Conservation (phyloP, 1,140 invertebrate species). For the Papilio polyxenes region DNA sequence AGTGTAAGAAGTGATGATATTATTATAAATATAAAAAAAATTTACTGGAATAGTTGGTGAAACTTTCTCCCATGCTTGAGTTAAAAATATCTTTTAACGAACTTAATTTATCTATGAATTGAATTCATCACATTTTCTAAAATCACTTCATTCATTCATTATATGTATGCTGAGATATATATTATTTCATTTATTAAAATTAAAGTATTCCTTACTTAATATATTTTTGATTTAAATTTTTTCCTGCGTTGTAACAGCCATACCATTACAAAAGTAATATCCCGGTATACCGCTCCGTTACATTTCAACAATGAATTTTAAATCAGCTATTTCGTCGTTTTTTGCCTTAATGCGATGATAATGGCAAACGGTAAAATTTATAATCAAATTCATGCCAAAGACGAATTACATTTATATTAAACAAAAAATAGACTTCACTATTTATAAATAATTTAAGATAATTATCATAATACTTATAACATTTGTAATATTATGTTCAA, state of each 20-base stretch:
- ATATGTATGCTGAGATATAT: neutral
- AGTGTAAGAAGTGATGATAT: too few species aligned
- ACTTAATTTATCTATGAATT: neutral
- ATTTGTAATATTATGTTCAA: too few species aligned
- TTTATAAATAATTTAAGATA: too few species aligned
- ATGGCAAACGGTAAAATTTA: constrained; percentile 4
- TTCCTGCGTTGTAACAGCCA: neutral
- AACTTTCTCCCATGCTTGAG: too few species aligned
- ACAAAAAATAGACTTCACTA: too few species aligned
- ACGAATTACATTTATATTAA: neutral
- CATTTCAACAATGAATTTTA: constrained; percentile 39
- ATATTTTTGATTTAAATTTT: constrained; percentile 13
- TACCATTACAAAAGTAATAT: constrained; percentile 25
- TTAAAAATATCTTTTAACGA: too few species aligned
- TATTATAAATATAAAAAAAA: too few species aligned
- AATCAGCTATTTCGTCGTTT: constrained; percentile 24
- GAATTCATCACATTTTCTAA: neutral
- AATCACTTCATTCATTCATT: neutral
- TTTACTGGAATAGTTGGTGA: too few species aligned
- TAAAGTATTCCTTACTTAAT: neutral
- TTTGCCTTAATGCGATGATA: constrained; percentile 21
- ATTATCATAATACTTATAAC: too few species aligned
- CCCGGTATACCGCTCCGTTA: constrained; percentile 19
- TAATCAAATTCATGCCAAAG: neutral
- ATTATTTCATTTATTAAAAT: neutral